Base-by-base conservation (phyloP, 2,113 vertebrate genomes). In the Heterotilapia buettikoferi region DNA sequence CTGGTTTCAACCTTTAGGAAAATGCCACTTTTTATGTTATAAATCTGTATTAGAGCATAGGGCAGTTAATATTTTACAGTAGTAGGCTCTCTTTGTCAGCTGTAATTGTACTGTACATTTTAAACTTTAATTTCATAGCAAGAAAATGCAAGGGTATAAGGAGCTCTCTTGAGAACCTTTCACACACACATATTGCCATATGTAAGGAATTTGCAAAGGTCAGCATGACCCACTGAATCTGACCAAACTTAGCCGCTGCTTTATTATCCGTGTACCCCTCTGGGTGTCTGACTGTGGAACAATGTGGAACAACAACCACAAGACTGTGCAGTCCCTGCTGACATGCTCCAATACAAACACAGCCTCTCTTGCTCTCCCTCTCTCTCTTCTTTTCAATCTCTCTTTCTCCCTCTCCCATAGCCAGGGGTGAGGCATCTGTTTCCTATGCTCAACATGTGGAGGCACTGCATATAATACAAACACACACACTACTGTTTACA, bases 381-480 rank as follows among this genome's bases (percentile, higher is more conserved):
- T 78, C 56, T 84, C 45, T 66, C 68, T 45, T 73, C 40, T 47
- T 47, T 47, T 76, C 40, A 26, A 19, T 24, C 84, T 29, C 31
- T 82, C 21, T 47, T 26, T 33, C 71, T 31, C 24, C 21, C 40
- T 50, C 71, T 78, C 84, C 29, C 24, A 82, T 63, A 85, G 85
- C 89, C 90, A 53, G 83, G 81, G 89, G 88, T 85, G 83, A 94
- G 82, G 89, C 94, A 94, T 94, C 93, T 94, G 93, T 94, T 95
- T 95, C 94, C 94, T 92, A 82, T 93, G 90, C 81, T 80, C 80
- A 76, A 85, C 89, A 92, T 90, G 89, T 76, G 88, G 57, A 88
- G 79, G 53, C 92, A 66, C 52, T 88, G 26, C 84, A 45, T 83
- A 81, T 68, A 84, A 50, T 71, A 63, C 84, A 76, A 88, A 83